phyloP scores from a whole-genome alignment of 2,113 vertebrate species.

The Oxyruncus cristatus region DNA sequence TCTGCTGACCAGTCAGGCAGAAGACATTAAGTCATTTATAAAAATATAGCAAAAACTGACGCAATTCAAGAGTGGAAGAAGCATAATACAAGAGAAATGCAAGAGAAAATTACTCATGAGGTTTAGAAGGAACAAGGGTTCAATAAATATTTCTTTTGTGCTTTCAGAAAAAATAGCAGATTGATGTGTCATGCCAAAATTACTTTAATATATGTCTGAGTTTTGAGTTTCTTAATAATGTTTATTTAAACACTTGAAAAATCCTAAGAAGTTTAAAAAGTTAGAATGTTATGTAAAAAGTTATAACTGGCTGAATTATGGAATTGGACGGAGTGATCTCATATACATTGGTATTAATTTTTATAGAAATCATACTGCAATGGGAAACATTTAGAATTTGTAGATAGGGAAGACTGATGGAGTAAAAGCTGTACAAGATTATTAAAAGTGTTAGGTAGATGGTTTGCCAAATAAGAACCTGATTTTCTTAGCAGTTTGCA shows the following conservation, averaged over 20 bases:
- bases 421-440: background rate
- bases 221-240: background rate
- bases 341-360: fast-evolving
- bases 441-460: background rate
- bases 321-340: background rate
- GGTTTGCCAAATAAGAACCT: background rate
- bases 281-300: background rate
- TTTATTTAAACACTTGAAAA: background rate
- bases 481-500: background rate
- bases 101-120: background rate
- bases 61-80: background rate
- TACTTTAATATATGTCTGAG: background rate
- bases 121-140: background rate
- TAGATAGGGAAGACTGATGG: background rate
- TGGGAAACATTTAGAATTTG: background rate
- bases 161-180: background rate
- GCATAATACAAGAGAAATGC: background rate
- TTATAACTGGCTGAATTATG: background rate
- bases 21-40: background rate
- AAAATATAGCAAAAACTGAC: background rate
- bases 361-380: background rate
- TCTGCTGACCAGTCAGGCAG: background rate
- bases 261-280: background rate
- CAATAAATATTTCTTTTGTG: background rate
- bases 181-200: background rate